Evolutionary conservation across 2,888 invertebrate species (phyloP), one percentile per base, ranked within the genome.

Genomic region (Tromatobia lineatoria): DNA sequence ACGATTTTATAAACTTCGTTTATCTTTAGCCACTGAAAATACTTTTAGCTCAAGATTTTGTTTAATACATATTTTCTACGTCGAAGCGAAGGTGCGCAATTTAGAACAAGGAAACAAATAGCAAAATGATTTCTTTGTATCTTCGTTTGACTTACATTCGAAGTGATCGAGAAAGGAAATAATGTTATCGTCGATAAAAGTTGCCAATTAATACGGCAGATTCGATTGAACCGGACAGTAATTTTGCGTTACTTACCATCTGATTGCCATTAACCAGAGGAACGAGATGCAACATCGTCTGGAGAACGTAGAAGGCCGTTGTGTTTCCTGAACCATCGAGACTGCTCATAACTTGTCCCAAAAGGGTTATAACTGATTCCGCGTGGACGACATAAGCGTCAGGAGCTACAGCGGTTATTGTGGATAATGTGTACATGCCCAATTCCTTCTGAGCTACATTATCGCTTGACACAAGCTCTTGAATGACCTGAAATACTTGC

Each of bases 371-470:
- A 3, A 95, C 94, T 0, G 96, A 94, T 77, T 95, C 94, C 77
- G 96, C 95, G 91, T 97, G 96, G n/a, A 95, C 94, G 67, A 96
- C 94, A 90, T 97, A 96, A 84, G 96, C 96, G 87, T 96, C 96
- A 50, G 96, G 95, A 7, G 97, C 96, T 15, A 96, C 94, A 90
- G 96, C 96, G 8, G 97, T 95, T 89, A 97, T 95, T 69, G 95
- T 95, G 67, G 96, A 95, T 88, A 97, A 94, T 20, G 96, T 95
- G 89, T 95, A 96, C 94, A 96, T 95, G 42, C 96, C 96, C 88
- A 96, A 91, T 96, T 96, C 96, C 94, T 95, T 95, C 78, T 96
- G 95, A 29, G 93, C 91, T 8, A 94, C 88, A 88, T 94, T 94
- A 64, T 95, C 94, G 91, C 95, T 95, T 64, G 94, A 94, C 70